A percentile compares a stretch with the other conserved stretches of the same genome.
These are phyloP conservation scores for Pachymerium ferrugineum DNA, from an alignment of 2,888 invertebrate genomes.

Conservation along the genomic window DNA sequence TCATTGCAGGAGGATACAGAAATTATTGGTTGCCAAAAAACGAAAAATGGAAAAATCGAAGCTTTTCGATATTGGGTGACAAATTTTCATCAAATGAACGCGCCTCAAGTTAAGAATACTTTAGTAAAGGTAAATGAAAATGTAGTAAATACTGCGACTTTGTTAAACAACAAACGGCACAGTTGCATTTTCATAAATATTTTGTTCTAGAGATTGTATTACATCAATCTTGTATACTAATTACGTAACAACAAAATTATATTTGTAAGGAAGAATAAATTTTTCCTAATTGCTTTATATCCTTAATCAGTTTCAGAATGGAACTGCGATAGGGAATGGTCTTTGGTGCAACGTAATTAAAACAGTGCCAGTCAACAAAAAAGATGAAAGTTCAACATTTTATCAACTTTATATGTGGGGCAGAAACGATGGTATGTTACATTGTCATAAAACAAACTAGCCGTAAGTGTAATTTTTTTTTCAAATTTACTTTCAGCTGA, in stretches of 20 bases:
- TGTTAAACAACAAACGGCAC: too few species aligned
- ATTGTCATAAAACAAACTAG: too few species aligned
- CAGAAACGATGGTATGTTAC: too few species aligned
- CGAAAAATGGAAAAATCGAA: not conserved
- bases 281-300: not conserved
- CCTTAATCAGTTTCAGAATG: not conserved
- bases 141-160: too few species aligned
- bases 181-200: too few species aligned
- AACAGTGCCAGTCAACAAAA: not conserved
- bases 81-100: not conserved
- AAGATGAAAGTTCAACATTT: not conserved
- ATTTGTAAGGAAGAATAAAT: too few species aligned
- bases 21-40: not conserved
- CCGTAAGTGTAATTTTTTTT: not conserved
- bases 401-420: not conserved
- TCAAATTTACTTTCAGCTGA: not conserved
- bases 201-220: too few species aligned
- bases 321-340: not conserved
- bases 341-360: not conserved
- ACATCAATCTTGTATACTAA: too few species aligned
- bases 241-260: too few species aligned
- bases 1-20: too few species aligned
- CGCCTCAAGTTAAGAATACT: not conserved
- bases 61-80: not conserved
- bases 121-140: not conserved